A percentile compares a stretch with the other conserved stretches of the same genome.
Conservation (phyloP, 2,113 vertebrate genomes). For the Seriola aureovittata region DNA sequence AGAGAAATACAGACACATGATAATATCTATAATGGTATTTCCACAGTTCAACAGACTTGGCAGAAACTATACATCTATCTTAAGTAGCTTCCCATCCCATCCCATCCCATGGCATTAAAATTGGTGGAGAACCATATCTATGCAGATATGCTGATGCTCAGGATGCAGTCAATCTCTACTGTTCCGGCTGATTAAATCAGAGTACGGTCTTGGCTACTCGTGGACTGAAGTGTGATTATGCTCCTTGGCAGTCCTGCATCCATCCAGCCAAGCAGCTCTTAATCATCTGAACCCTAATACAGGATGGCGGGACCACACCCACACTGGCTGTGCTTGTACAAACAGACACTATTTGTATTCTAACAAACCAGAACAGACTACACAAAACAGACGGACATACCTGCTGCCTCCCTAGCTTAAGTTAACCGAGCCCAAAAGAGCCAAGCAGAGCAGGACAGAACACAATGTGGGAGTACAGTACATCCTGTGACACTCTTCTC, state of each 20-base stretch:
- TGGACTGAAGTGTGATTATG: conserved; percentile 47
- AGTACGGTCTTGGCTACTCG: conserved; percentile 9
- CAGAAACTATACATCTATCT: conserved; percentile 20
- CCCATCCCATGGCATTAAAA: conserved; percentile 12
- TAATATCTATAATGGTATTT: conserved; percentile 1
- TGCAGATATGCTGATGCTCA: neutral
- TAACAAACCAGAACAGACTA: conserved; percentile 24
- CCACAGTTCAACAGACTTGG: neutral
- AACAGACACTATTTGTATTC: conserved; percentile 43
- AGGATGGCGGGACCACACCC: conserved; percentile 30
- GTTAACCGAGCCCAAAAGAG: conserved; percentile 42
- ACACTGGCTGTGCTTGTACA: conserved; percentile 34
- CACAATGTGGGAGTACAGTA: conserved; percentile 19
- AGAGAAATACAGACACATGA: conserved; percentile 1
- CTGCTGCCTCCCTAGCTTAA: conserved; percentile 37
- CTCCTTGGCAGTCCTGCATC: conserved; percentile 13
- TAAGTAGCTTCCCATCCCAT: neutral
- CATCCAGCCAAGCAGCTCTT: conserved; percentile 27
- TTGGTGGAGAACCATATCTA: neutral
- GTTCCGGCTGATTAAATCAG: conserved; percentile 29
- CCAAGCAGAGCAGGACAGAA: conserved; percentile 16
- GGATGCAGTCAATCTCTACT: conserved; percentile 1
- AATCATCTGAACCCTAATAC: conserved; percentile 26
- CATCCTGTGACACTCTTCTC: conserved; percentile 15
- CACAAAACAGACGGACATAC: conserved; percentile 50